Evolutionary conservation across 2,888 invertebrate genomes (phyloP), one percentile per base, ranked within the genome.

Genomic region (Drosophila cyrtoloma): DNA sequence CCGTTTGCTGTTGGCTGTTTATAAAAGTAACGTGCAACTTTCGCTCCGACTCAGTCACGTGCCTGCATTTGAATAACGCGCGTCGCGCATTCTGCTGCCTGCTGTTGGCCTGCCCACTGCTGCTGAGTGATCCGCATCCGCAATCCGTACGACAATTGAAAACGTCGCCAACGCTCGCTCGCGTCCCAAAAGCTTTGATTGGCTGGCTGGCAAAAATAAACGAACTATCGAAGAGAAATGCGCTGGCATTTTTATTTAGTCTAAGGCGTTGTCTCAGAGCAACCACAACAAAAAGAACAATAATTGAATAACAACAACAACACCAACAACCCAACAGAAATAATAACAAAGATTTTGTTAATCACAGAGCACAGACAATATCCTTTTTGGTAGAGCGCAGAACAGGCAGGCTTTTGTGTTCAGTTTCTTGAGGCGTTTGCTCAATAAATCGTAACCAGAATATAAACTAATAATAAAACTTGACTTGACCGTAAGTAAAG

Each of bases 11-110:
- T 30, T 14, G n/a, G 64, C 79, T 84, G 76, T 85, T 84, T 91
- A 91, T 90, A 90, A 90, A 90, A 90, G 85, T 79, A 81, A 72
- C 79, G 77, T 84, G 80, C 88, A 83, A 70, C 56, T 59, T 52
- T 74, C 62, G 77, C 74, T 79, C 72, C 78, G 57, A 84, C 66
- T 91, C 88, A 91, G 91, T 91, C 91, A 91, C 91, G 91, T 91
- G 91, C 91, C 82, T 81, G 82, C 82, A 84, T 78, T 75, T 75
- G 79, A 82, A 91, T 69, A 73, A 66, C 68, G 77, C 82, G 82
- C 79, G 89, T 75, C 74, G 89, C 77, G 64, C 74, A 60, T 61
- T 51, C 53, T 58, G 66, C 72, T 67, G 75, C 60, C 72, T 67
- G 82, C 72, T 70, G 72, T 74, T 71, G 71, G 58, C 44, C 74